Evolutionary conservation across 2,888 invertebrate genomes (phyloP), one percentile per base, ranked within the genome.

Genomic region (Lamellibrachia columna): DNA sequence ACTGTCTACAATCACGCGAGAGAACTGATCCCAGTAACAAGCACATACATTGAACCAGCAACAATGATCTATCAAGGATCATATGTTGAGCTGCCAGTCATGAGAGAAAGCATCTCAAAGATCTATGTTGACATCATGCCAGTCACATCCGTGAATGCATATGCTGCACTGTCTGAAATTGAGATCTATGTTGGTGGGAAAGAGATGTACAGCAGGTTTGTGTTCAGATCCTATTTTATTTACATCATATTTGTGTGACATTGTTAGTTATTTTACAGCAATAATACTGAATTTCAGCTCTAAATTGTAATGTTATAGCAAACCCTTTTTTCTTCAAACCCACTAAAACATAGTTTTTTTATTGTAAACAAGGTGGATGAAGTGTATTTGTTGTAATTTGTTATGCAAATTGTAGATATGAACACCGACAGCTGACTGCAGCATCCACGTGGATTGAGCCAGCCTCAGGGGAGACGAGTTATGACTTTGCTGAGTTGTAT

Each of bases 161-260:
- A 75, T n/a, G 95, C 95, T 53, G 93, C 94, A 1, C 93, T 95
- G 90, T 93, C 94, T n/a, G 95, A 95, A 93, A 93, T 95, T 52
- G 95, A 95, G 93, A 94, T 95, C 7, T 95, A 93, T 93, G 94
- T 94, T 53, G 94, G 94, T 92, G 94, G 94, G 9, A 92, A 93
- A 52, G 92, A 94, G 90, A 58, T 93, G 3, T 92, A 92, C 91
- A 93, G 93, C 90, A 94, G 94, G 94, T 94, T 92, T 60, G 53
- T 75, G 15, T 75, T 4, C 6, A 15, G n/a, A 15, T 55, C 9
- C 8, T 55, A 0, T 40, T 40, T 40, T 40, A 40, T 55, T 55
- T 55, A 55, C 55, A 55, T 55, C 8, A 9, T 55, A 55, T 9
- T 3, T 55, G 55, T 9, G 55, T 55, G 55, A 55, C 55, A 55